Evolutionary conservation across 2,888 invertebrate species (phyloP).

Genomic region (Cryptocheilus praepositus): DNA sequence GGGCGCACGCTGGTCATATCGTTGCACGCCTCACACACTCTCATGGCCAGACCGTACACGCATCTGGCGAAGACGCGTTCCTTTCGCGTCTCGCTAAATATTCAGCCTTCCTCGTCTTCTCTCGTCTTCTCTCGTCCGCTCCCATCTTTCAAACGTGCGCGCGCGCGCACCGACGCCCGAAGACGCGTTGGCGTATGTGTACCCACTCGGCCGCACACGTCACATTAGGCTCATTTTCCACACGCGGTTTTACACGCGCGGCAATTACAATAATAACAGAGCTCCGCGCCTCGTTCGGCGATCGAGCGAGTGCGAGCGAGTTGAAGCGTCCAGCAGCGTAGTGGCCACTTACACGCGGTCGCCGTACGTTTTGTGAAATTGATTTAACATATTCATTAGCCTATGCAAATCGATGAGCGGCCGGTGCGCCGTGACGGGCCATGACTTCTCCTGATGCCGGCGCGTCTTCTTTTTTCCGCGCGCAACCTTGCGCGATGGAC

Average conservation of each 20-base stretch:
- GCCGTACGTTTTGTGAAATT: constrained; percentile 69
- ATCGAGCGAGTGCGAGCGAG: constrained; percentile 5
- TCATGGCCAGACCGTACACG: neutral
- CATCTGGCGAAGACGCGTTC: too few species aligned
- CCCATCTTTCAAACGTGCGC: neutral
- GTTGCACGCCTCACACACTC: too few species aligned
- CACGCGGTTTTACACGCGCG: constrained; percentile 70
- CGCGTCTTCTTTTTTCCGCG: neutral
- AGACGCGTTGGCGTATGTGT: constrained; percentile 18
- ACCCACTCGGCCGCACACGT: constrained; percentile 65
- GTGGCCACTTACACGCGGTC: constrained; percentile 56
- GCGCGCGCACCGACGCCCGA: neutral
- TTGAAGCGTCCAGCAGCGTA: neutral
- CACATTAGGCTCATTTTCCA: constrained; percentile 73
- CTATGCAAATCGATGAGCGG: constrained; percentile 72
- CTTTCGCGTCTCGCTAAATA: too few species aligned
- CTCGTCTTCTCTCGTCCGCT: neutral
- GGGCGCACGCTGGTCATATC: neutral
- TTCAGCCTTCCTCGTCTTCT: too few species aligned
- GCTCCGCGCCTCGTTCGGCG: constrained; percentile 54
- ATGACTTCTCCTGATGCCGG: constrained; percentile 2
- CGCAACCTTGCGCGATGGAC: too few species aligned
- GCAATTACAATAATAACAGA: constrained; percentile 74
- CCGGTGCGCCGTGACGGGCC: constrained; percentile 5
- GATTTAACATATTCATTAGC: constrained; percentile 74